Percentiles rank a stretch among this genome's conserved stretches.
These are phyloP conservation scores for Protonibea diacanthus DNA, from an alignment of 2,797 vertebrate genomes.

Conservation along the genomic window DNA sequence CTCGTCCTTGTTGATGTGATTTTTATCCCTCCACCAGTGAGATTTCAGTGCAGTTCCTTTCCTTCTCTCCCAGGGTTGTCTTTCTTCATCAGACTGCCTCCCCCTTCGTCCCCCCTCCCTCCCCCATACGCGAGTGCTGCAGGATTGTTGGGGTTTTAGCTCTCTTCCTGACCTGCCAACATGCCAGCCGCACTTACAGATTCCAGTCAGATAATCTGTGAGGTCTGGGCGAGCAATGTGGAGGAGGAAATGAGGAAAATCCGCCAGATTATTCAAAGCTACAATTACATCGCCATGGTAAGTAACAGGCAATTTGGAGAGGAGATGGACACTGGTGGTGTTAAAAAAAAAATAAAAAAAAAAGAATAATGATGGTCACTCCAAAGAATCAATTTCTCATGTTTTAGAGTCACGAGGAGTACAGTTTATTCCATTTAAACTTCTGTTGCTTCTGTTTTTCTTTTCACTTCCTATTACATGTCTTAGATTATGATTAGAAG, in stretches of 20 bases:
- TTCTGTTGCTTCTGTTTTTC: too few relatives aligned
- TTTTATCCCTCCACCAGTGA: too few relatives aligned
- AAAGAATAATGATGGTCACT: too few relatives aligned
- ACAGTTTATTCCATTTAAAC: too few relatives aligned
- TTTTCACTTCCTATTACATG: too few relatives aligned
- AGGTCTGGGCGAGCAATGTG: slow-evolving; percentile 98
- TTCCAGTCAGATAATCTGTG: slow-evolving; percentile 98
- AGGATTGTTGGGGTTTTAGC: slow-evolving; percentile 56
- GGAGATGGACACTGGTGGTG: too few relatives aligned
- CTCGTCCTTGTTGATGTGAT: too few relatives aligned
- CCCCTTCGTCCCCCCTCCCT: neutral
- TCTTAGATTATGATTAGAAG: too few relatives aligned
- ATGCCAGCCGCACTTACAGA: slow-evolving; percentile 99
- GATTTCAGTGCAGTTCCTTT: neutral
- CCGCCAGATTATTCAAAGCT: slow-evolving; percentile 95
- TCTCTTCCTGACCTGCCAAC: slow-evolving; percentile 72
- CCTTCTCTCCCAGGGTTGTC: slow-evolving; percentile 31
- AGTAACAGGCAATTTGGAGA: neutral
- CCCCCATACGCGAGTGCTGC: slow-evolving; percentile 13
- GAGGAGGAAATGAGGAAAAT: slow-evolving; percentile 99
- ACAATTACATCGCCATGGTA: slow-evolving; percentile 99
- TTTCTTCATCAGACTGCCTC: slow-evolving; percentile 22
- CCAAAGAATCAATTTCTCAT: too few relatives aligned
- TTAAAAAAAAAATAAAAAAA: too few relatives aligned
- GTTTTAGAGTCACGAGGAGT: too few relatives aligned